A percentile compares a stretch with the other conserved stretches of the same genome.
Conservation (phyloP, 2,113 vertebrate species). For the Gallinago jamesoni region DNA sequence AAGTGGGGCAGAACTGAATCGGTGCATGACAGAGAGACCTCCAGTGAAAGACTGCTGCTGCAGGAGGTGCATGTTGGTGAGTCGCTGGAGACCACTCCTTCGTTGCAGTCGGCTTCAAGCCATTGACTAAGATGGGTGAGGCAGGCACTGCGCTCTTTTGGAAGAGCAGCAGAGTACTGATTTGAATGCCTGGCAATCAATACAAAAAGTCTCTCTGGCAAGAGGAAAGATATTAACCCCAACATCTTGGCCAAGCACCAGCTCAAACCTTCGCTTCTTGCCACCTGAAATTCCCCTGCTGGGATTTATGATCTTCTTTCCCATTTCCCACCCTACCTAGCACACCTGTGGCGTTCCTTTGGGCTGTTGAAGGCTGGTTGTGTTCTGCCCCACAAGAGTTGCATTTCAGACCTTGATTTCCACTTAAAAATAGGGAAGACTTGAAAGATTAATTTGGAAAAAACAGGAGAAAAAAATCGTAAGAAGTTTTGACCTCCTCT, state of each 20-base stretch:
- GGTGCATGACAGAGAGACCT: not conserved
- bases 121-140: not conserved
- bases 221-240: not conserved
- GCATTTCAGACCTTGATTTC: not conserved
- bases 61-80: not conserved
- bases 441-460: not conserved
- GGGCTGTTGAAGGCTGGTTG: not conserved
- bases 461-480: not conserved
- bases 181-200: slow-evolving; percentile 29
- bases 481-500: not conserved
- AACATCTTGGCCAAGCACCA: not conserved
- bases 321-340: not conserved
- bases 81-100: not conserved
- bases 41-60: not conserved
- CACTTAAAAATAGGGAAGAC: not conserved
- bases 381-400: not conserved
- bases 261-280: not conserved
- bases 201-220: not conserved
- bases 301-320: not conserved
- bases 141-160: not conserved
- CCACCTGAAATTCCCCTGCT: slow-evolving; percentile 40
- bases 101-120: not conserved
- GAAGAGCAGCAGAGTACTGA: not conserved
- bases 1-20: not conserved
- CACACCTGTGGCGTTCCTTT: not conserved